Evolutionary conservation across 2,113 vertebrate genomes (phyloP).

Genomic region (Perccottus glenii): DNA sequence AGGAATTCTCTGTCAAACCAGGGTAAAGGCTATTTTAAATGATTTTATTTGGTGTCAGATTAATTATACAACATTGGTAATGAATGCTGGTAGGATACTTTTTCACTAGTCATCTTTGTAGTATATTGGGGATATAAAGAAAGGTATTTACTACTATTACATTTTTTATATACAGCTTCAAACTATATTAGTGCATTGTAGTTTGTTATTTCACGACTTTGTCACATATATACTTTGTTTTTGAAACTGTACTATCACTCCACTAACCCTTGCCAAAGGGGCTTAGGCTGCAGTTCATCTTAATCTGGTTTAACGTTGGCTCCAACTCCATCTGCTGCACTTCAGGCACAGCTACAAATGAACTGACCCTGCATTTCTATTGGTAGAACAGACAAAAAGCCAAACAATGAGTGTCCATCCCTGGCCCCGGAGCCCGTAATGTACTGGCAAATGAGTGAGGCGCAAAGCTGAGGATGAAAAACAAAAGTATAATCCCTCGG

Average conservation of each 20-base stretch:
- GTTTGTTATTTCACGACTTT: too few relatives aligned
- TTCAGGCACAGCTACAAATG: background rate
- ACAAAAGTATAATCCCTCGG: constrained; percentile 75
- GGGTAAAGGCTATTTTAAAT: too few relatives aligned
- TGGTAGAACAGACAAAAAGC: constrained; percentile 23
- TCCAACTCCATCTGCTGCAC: constrained; percentile 58
- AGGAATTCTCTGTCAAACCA: too few relatives aligned
- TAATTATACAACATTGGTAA: too few relatives aligned
- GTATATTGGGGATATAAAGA: too few relatives aligned
- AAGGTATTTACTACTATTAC: too few relatives aligned
- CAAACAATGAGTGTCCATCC: constrained; percentile 43
- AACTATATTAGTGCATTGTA: too few relatives aligned
- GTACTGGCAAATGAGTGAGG: constrained; percentile 52
- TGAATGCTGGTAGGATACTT: too few relatives aligned
- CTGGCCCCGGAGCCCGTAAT: constrained; percentile 12
- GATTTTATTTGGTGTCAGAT: too few relatives aligned
- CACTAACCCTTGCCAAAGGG: constrained; percentile 7
- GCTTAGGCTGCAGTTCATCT: constrained; percentile 31
- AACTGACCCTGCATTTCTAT: constrained; percentile 10
- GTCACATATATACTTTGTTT: background rate
- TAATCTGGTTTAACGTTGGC: constrained; percentile 55
- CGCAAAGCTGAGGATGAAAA: constrained; percentile 57
- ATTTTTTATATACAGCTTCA: too few relatives aligned
- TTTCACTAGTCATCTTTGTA: too few relatives aligned
- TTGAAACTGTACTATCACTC: background rate